phyloP scores from a whole-genome alignment of 2,797 vertebrate species.

The Mallotus villosus region DNA sequence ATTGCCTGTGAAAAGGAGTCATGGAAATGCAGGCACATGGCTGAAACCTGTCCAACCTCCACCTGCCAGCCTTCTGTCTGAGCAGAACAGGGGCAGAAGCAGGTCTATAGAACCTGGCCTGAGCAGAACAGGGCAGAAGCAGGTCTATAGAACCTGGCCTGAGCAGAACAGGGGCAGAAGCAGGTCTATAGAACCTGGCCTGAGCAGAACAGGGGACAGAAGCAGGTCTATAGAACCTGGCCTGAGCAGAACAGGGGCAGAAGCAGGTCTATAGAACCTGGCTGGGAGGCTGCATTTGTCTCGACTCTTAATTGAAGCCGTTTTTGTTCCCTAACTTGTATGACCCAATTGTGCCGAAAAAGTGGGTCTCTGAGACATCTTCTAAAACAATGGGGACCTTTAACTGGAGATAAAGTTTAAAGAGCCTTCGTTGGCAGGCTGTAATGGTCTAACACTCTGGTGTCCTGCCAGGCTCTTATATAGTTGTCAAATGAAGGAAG shows the following conservation, averaged over 20 bases:
- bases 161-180: not conserved
- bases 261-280: not conserved
- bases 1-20: too few species aligned
- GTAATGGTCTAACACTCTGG: conserved; percentile 27
- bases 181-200: not conserved
- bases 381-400: conserved; percentile 11
- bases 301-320: conserved; percentile 26
- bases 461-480: conserved; percentile 18
- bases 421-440: conserved; percentile 40
- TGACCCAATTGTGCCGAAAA: conserved; percentile 34
- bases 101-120: not conserved
- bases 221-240: not conserved
- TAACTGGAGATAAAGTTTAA: conserved; percentile 24
- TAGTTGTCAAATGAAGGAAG: conserved; percentile 20
- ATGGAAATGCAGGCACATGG: too few species aligned
- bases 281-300: not conserved
- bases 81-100: not conserved
- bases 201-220: too few species aligned
- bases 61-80: too few species aligned
- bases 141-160: not conserved
- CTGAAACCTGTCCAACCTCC: too few species aligned
- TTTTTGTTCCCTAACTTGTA: conserved; percentile 19
- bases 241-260: too few species aligned
- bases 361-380: conserved; percentile 17
- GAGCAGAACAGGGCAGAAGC: not conserved